A percentile compares a stretch with the other conserved stretches of the same genome.
These are phyloP conservation scores for Chloroceryle amazona DNA, from an alignment of 2,797 vertebrate genomes.

Conservation along the genomic window DNA sequence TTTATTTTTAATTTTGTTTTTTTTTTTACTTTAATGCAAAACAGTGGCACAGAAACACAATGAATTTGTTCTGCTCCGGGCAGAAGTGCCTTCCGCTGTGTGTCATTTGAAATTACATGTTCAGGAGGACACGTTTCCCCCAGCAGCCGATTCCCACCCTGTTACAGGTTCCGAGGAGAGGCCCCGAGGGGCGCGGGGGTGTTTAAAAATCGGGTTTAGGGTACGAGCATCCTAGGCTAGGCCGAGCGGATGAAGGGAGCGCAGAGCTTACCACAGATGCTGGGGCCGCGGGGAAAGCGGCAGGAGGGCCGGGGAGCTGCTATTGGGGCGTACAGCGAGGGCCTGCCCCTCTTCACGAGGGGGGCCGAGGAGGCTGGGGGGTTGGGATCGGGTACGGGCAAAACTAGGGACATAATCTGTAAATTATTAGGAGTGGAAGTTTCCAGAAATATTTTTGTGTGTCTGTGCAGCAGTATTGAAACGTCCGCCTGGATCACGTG, in stretches of 20 bases:
- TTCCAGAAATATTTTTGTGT: constrained; percentile 76
- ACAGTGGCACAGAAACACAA: neutral
- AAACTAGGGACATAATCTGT: constrained; percentile 36
- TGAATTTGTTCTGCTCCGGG: neutral
- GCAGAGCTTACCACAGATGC: neutral
- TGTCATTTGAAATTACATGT: neutral
- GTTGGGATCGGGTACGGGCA: neutral
- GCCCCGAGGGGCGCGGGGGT: neutral
- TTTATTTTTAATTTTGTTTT: neutral
- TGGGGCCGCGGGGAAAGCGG: constrained; percentile 15
- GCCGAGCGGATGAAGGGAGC: constrained; percentile 40
- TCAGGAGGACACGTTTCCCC: neutral
- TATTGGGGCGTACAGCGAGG: neutral
- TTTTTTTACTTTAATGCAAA: neutral
- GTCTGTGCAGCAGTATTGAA: constrained; percentile 80
- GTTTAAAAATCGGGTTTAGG: neutral
- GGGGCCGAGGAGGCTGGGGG: neutral
- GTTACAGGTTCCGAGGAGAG: neutral
- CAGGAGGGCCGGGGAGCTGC: neutral
- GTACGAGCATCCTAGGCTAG: neutral
- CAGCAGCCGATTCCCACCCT: neutral
- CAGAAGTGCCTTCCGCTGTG: neutral
- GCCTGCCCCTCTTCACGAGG: neutral
- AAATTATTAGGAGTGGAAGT: constrained; percentile 85
- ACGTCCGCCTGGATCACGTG: constrained; percentile 87